Evolutionary conservation across 1,140 invertebrate genomes (phyloP).

Genomic region (Leptonema lineaticorne): DNA sequence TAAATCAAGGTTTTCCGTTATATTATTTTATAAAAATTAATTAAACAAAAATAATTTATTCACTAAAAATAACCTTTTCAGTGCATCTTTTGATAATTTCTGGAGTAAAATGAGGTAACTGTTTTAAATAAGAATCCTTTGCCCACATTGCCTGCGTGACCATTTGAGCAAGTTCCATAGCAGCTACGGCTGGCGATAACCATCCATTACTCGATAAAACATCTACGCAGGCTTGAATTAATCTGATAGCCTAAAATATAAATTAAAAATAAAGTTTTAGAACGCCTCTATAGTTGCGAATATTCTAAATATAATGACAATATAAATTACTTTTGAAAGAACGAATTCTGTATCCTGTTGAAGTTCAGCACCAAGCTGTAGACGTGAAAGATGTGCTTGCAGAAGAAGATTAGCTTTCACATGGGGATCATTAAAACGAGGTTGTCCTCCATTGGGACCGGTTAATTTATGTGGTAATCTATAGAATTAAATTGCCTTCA

Average conservation of each 20-base stretch:
- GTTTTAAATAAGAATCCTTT: slow-evolving; percentile 96
- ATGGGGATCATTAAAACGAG: slow-evolving; percentile 93
- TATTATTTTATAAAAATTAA: background rate
- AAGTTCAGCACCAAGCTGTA: slow-evolving; percentile 92
- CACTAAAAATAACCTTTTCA: slow-evolving; percentile 66
- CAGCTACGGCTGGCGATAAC: slow-evolving; percentile 95
- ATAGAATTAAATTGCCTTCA: no score
- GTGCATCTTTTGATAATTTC: slow-evolving; percentile 91
- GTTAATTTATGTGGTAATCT: slow-evolving; percentile 54
- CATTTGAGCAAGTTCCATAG: slow-evolving; percentile 99
- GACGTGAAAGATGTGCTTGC: slow-evolving; percentile 93
- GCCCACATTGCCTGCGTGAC: slow-evolving; percentile 99
- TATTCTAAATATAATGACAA: no score
- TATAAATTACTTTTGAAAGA: slow-evolving; percentile 71
- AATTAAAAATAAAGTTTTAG: background rate
- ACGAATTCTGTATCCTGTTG: slow-evolving; percentile 96
- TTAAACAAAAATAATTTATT: background rate
- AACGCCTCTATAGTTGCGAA: background rate
- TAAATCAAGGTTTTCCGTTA: slow-evolving; percentile 44
- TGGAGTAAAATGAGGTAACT: slow-evolving; percentile 90
- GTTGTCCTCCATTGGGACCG: slow-evolving; percentile 42
- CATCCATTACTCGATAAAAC: slow-evolving; percentile 97
- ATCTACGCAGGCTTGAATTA: slow-evolving; percentile 99
- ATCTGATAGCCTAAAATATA: slow-evolving; percentile 64
- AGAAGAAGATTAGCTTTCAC: slow-evolving; percentile 95